These are phyloP conservation scores for Chiridota heheva DNA, from an alignment of 35 echinoderm and acorn worm species.

Conservation along the genomic window DNA sequence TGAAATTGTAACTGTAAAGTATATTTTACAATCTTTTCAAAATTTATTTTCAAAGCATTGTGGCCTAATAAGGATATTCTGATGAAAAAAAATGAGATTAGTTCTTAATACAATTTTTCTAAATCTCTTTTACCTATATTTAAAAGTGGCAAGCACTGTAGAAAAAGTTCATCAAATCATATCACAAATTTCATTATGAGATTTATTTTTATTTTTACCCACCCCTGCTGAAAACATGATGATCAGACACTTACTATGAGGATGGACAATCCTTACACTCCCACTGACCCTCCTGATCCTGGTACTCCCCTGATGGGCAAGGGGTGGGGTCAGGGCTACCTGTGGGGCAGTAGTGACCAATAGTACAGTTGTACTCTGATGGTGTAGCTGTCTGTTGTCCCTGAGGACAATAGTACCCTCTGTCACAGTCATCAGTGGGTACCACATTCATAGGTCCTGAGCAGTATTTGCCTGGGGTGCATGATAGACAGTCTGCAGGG, in stretches of 20 bases:
- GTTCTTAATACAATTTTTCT: too few relatives aligned
- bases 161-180: too few relatives aligned
- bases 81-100: too few relatives aligned
- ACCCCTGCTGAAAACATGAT: background rate
- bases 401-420: slow-evolving; percentile 92
- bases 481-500: slow-evolving; percentile 63
- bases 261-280: slow-evolving; percentile 72
- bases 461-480: slow-evolving; percentile 87
- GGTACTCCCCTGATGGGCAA: slow-evolving; percentile 79
- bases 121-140: too few relatives aligned
- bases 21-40: too few relatives aligned
- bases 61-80: too few relatives aligned
- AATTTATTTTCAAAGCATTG: too few relatives aligned
- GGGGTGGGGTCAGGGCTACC: slow-evolving; percentile 74
- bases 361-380: slow-evolving; percentile 89
- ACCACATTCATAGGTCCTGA: slow-evolving; percentile 59
- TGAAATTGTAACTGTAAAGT: too few relatives aligned
- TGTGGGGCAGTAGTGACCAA: slow-evolving; percentile 79
- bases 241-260: slow-evolving; percentile 63
- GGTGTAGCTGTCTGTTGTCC: slow-evolving; percentile 78
- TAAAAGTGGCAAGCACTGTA: too few relatives aligned
- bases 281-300: slow-evolving; percentile 77
- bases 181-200: too few relatives aligned
- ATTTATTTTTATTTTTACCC: background rate
- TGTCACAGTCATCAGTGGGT: slow-evolving; percentile 77